Conservation (phyloP, 2,113 vertebrate genomes). For the Phodopus roborovskii region DNA sequence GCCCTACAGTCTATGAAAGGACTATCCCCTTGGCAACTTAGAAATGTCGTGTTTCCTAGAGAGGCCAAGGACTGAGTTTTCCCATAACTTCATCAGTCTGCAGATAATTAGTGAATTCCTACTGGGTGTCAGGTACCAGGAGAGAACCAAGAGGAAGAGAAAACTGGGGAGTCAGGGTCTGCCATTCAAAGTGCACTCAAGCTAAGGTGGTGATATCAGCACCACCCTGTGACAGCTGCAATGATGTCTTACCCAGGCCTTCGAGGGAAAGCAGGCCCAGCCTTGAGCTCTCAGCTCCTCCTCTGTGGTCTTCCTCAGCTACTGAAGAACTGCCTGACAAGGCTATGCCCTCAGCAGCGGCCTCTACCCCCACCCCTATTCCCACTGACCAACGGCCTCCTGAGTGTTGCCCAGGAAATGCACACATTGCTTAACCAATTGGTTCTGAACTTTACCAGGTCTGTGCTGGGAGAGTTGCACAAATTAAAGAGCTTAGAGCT, state of each 20-base stretch:
- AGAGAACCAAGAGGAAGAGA: background rate
- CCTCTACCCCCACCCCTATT: background rate
- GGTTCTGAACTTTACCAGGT: background rate
- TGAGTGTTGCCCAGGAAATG: background rate
- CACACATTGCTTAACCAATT: background rate
- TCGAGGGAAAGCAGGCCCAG: background rate
- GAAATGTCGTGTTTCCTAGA: background rate
- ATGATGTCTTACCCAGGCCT: background rate
- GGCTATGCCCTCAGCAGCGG: background rate
- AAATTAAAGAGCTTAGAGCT: background rate
- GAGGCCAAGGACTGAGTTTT: background rate
- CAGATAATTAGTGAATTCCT: background rate
- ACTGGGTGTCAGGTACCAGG: background rate
- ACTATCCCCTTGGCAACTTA: background rate
- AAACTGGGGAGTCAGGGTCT: background rate
- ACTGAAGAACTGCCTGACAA: background rate
- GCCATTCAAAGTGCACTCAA: background rate
- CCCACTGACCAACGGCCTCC: background rate
- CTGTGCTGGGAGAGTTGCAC: background rate
- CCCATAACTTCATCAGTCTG: background rate
- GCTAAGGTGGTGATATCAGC: background rate
- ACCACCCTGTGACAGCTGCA: rapidly evolving
- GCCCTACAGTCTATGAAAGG: background rate
- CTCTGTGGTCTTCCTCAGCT: background rate
- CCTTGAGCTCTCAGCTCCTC: background rate